Base-by-base conservation (phyloP, 2,113 vertebrate genomes). In the Prionailurus viverrinus region DNA sequence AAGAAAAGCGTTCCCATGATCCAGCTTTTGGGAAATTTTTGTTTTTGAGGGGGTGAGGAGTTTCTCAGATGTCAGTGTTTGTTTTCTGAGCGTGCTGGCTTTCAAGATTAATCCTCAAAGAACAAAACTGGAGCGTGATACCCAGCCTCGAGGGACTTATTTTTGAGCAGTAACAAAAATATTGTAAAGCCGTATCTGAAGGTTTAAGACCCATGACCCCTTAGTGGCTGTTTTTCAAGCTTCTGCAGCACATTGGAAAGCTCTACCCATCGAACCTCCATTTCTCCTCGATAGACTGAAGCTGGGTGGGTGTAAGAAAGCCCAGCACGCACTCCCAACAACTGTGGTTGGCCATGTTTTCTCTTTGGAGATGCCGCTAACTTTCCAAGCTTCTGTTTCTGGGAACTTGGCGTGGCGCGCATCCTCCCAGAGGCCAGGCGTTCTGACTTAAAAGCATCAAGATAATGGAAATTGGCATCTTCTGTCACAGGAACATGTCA, bases 131-230 rank as follows among this genome's bases (percentile, higher is more conserved):
- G 55, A 69, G 36, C 25, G 1, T 82, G 61, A 68, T 68, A 15
- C 48, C 48, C 8, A 19, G 31, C 65, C 80, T 39, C 23, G 2
- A 92, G 9, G 71, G 51, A 51, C 61, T 76, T 83, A 7, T 48
- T 88, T 95, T 81, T 83, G 53, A 95, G 87, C 36, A 92, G 19
- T 71, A 89, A 86, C 68, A 69, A 55, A 89, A 94, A 87, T 87
- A 84, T 23, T 58, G 45, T 1, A n/a, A n/a, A 78, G n/a, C 39
- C 39, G n/a, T 74, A 63, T 31, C 33, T n/a, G 16, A 73, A 82
- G 14, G 66, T 41, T 91, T 76, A 85, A 88, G 76, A 27, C 80
- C 41, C 53, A 1, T 65, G 71, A 66, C 51, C 31, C 36, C 76
- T 53, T 78, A 36, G 4, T n/a, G 48, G 4, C 68, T 91, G 68